A percentile compares a stretch with the other conserved stretches of the same genome.
Evolutionary conservation across 1,140 invertebrate genomes (phyloP).

Genomic region (Agrilus planipennis): DNA sequence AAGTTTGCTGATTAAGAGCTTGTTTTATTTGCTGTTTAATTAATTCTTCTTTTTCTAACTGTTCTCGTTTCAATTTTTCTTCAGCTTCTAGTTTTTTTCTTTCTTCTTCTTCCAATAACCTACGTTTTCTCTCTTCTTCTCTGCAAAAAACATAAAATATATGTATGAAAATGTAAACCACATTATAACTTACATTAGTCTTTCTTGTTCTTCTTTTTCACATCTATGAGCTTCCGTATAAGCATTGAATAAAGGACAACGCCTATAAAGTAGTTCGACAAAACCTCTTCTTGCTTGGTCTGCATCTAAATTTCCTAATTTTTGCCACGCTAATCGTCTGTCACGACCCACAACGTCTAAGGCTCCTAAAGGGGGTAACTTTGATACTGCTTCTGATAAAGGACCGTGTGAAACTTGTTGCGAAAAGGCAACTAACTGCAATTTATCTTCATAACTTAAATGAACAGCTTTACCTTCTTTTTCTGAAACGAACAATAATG

Average conservation of each 20-base stretch:
- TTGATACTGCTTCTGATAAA: constrained; percentile 52
- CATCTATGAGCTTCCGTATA: constrained; percentile 86
- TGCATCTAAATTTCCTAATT: constrained; percentile 71
- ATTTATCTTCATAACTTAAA: constrained; percentile 85
- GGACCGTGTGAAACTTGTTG: constrained; percentile 85
- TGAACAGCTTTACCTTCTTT: constrained; percentile 94
- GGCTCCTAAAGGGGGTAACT: constrained; percentile 76
- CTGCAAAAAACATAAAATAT: constrained; percentile 18
- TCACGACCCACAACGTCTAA: constrained; percentile 92
- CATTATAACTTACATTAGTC: constrained; percentile 42
- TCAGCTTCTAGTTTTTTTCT: constrained; percentile 50
- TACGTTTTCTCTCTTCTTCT: constrained; percentile 27
- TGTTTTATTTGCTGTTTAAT: constrained; percentile 81
- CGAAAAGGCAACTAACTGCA: constrained; percentile 81
- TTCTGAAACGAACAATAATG: constrained; percentile 49
- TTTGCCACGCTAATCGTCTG: constrained; percentile 84
- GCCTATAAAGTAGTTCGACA: constrained; percentile 72
- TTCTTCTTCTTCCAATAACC: constrained; percentile 38
- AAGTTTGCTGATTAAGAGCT: constrained; percentile 93
- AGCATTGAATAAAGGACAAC: constrained; percentile 81
- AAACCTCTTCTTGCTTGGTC: constrained; percentile 86
- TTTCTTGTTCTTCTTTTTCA: constrained; percentile 54
- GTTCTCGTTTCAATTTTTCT: constrained; percentile 45
- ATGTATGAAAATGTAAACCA: background rate
- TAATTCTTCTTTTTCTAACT: constrained; percentile 45